phyloP scores from a whole-genome alignment of 2,113 vertebrate genomes.

The Verasper variegatus region DNA sequence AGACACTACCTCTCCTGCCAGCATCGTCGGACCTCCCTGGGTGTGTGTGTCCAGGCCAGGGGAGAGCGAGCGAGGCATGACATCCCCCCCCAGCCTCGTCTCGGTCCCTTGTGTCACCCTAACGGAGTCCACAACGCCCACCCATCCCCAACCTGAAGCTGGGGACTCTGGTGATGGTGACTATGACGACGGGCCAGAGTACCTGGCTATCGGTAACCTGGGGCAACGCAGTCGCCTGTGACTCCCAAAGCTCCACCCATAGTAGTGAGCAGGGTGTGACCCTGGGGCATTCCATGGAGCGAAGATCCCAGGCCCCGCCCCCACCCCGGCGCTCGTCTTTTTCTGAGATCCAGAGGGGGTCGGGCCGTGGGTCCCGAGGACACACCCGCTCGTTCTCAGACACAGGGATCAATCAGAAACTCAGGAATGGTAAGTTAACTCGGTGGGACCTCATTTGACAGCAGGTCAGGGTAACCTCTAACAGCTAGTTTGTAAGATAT shows the following conservation, averaged over 20 bases:
- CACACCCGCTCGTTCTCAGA: slow-evolving; percentile 93
- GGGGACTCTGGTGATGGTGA: slow-evolving; percentile 84
- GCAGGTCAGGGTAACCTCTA: background rate
- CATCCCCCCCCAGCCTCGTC: slow-evolving; percentile 2
- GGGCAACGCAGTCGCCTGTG: slow-evolving; percentile 81
- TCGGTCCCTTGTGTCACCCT: slow-evolving; percentile 52
- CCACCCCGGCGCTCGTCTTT: slow-evolving; percentile 89
- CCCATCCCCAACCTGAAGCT: slow-evolving; percentile 43
- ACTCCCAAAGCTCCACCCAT: slow-evolving; percentile 75
- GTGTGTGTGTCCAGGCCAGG: slow-evolving; percentile 42
- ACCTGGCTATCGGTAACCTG: slow-evolving; percentile 94
- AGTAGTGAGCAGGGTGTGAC: slow-evolving; percentile 64
- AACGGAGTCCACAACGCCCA: slow-evolving; percentile 35
- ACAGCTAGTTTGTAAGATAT: background rate
- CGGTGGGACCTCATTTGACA: slow-evolving; percentile 17
- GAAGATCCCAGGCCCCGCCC: slow-evolving; percentile 44
- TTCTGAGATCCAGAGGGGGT: slow-evolving; percentile 87
- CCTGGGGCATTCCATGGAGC: slow-evolving; percentile 16
- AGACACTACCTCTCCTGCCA: slow-evolving; percentile 62
- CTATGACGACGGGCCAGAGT: slow-evolving; percentile 92
- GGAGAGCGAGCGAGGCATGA: slow-evolving; percentile 24
- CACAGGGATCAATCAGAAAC: slow-evolving; percentile 88
- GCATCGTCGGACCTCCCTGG: slow-evolving; percentile 70
- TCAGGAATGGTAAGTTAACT: slow-evolving; percentile 82
- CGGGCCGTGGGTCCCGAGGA: slow-evolving; percentile 79